A percentile compares a stretch with the other conserved stretches of the same genome.
Conservation (phyloP, 2,113 vertebrate genomes). For the Malurus elegans region DNA sequence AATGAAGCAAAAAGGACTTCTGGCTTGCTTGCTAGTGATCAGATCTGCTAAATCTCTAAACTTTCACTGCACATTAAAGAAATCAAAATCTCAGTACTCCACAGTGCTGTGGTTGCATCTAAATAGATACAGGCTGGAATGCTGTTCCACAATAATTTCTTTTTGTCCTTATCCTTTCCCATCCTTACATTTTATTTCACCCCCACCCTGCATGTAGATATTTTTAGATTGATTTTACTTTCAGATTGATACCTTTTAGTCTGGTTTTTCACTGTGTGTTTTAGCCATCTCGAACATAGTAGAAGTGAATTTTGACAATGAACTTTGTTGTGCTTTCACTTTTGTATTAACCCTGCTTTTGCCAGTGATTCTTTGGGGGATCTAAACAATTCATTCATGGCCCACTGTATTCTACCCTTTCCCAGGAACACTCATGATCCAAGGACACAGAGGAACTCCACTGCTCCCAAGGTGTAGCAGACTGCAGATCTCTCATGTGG, state of each 20-base stretch:
- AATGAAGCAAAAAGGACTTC: not conserved
- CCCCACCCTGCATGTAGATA: not conserved
- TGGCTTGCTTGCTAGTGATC: not conserved
- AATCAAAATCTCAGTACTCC: not conserved
- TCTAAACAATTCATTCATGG: fast-evolving
- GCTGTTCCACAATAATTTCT: not conserved
- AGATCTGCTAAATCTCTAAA: not conserved
- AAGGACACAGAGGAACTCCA: not conserved
- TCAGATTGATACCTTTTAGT: not conserved
- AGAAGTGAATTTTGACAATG: not conserved
- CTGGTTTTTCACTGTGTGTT: not conserved
- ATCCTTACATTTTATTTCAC: not conserved
- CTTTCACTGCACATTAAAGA: not conserved
- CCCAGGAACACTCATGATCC: not conserved
- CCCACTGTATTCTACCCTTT: not conserved
- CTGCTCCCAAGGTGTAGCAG: not conserved
- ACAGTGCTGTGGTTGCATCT: fast-evolving
- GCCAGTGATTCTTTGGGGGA: not conserved
- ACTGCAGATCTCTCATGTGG: not conserved
- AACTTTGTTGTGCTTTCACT: not conserved
- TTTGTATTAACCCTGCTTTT: not conserved
- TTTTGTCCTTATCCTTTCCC: not conserved
- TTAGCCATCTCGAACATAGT: not conserved
- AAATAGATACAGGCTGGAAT: not conserved
- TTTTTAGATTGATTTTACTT: not conserved